Conservation (phyloP, 2,797 vertebrate genomes). For the Hephaestus fuliginosus region DNA sequence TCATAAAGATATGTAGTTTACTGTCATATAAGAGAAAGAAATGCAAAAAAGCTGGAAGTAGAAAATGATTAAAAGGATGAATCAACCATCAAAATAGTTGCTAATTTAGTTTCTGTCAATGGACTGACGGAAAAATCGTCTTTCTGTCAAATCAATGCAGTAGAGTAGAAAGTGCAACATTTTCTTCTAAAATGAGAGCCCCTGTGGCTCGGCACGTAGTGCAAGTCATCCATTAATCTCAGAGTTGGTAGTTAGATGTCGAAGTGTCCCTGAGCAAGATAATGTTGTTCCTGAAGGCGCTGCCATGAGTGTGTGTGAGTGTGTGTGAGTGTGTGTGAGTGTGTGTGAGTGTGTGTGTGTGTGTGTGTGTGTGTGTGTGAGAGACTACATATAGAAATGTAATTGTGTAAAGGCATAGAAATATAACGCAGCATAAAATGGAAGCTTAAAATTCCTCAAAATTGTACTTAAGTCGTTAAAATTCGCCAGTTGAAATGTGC, state of each 20-base stretch:
- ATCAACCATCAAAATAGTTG: not conserved
- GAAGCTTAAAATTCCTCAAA: not conserved
- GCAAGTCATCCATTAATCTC: not conserved
- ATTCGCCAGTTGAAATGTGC: not conserved
- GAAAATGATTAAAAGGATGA: not conserved
- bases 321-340: not conserved
- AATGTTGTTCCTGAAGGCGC: not conserved
- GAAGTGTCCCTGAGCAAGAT: constrained; percentile 6
- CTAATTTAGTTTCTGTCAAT: not conserved
- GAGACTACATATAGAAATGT: not conserved
- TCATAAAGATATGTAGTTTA: not conserved
- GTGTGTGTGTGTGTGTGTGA: not conserved
- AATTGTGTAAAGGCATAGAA: not conserved
- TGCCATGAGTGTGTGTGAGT: not conserved
- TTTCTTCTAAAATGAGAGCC: not conserved
- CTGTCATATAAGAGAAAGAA: not conserved
- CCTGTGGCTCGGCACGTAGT: not conserved
- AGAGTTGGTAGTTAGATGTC: constrained; percentile 3
- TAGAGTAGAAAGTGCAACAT: not conserved
- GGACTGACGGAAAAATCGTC: not conserved
- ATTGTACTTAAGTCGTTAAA: not conserved
- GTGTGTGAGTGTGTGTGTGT: not conserved
- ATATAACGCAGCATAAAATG: not conserved
- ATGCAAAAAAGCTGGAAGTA: not conserved
- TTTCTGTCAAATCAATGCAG: not conserved